Base-by-base conservation (phyloP, 1,140 invertebrate species). In the Vanessa atalanta region DNA sequence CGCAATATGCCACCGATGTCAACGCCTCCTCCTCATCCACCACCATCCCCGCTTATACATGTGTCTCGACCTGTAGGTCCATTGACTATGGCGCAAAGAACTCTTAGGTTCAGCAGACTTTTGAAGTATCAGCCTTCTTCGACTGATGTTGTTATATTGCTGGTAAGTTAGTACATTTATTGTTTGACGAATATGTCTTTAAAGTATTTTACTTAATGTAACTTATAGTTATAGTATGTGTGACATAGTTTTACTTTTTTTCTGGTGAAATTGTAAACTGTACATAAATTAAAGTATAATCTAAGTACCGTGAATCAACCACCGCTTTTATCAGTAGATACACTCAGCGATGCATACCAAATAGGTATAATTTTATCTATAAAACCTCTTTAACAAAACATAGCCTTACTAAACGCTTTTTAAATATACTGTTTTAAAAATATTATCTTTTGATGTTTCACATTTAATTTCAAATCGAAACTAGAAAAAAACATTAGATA, bases 71-170 rank as follows among this genome's bases (percentile, higher is more conserved):
- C 87, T 57, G 82, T 89, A 61, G 84, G 88, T 76, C 86, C 88
- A 0, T 76, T 96, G 60, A 95, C 95, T 2, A 94, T 94, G 79
- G 95, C 94, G 0, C 95, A 96, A 82, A 88, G 96, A 63, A 96
- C 95, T 9, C 90, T 96, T 51, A 91, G 95, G 73, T 93, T 96
- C 64, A 95, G 95, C 70, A 93, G 94, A 78, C 93, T 96, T 61
- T 93, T 96, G 77, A 95, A 91, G 68, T 93, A 93, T 65, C 90
- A 92, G 72, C 89, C 89, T 7, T 88, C 85, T 75, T 92, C 90
- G 0, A 79, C 86, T 14, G 91, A 93, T 76, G 87, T 88, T 66
- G 77, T 87, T 47, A 89, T 91, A 65, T 79, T 82, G 47, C 73
- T 88, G 88, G 91, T 92, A 70, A 92, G 91, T 92, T 31, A 47